Evolutionary conservation across 2,113 vertebrate genomes (phyloP).

Genomic region (Dendropsophus ebraccatus): DNA sequence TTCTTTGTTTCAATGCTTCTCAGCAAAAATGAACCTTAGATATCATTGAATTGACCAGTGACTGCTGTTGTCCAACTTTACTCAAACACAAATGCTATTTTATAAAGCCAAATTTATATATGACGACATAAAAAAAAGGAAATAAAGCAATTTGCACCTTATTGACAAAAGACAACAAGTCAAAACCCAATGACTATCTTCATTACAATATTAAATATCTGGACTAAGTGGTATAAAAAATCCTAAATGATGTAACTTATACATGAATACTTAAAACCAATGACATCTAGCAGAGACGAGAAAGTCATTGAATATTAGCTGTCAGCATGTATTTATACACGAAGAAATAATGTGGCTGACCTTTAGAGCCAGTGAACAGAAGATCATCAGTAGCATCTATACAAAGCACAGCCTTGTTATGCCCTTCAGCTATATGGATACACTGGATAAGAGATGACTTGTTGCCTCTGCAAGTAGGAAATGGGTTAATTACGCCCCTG

Average conservation of each 20-base stretch:
- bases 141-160: too few species aligned
- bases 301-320: conserved; percentile 24
- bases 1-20: not conserved
- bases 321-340: conserved; percentile 29
- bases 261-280: not conserved
- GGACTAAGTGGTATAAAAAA: not conserved
- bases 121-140: too few species aligned
- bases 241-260: too few species aligned
- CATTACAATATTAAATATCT: not conserved
- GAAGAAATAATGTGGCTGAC: conserved; percentile 67
- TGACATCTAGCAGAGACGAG: not conserved
- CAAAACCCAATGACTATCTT: not conserved
- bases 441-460: conserved; percentile 80
- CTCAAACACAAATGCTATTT: too few species aligned
- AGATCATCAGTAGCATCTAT: conserved; percentile 95
- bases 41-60: too few species aligned
- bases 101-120: too few species aligned
- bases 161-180: too few species aligned
- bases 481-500: conserved; percentile 92
- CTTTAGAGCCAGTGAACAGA: conserved; percentile 98
- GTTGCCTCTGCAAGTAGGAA: conserved; percentile 75
- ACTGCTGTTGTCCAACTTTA: too few species aligned
- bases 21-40: not conserved
- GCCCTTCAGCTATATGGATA: conserved; percentile 88
- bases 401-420: conserved; percentile 91